phyloP scores from a whole-genome alignment of 2,113 vertebrate genomes.

The Cisticola juncidis region DNA sequence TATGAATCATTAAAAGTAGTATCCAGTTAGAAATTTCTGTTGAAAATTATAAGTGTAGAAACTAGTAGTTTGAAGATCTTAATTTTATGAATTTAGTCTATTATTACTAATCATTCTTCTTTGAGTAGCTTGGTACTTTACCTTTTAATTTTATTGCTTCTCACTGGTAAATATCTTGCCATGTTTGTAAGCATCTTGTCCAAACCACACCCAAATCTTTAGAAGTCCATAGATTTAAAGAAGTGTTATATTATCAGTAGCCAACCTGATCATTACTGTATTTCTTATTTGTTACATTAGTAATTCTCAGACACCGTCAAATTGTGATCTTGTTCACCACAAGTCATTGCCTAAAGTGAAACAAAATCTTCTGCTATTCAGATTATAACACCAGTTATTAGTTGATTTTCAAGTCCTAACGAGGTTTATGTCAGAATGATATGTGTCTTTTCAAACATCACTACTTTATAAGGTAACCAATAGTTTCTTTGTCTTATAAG shows the following conservation, averaged over 20 bases:
- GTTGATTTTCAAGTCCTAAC: background rate
- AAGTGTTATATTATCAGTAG: background rate
- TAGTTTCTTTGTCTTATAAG: background rate
- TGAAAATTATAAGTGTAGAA: background rate
- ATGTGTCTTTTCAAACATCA: background rate
- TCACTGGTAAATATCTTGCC: background rate
- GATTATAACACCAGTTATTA: background rate
- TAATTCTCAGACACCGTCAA: background rate
- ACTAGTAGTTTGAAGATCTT: background rate
- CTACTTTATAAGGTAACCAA: background rate
- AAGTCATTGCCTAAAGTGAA: background rate
- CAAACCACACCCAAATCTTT: background rate
- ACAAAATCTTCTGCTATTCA: background rate
- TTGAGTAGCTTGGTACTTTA: accelerated
- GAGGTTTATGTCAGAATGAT: background rate
- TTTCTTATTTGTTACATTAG: background rate
- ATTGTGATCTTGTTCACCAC: background rate
- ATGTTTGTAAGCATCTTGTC: background rate
- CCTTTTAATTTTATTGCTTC: background rate
- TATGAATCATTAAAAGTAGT: background rate
- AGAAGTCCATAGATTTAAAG: background rate
- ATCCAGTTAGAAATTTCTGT: background rate
- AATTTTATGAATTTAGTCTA: background rate
- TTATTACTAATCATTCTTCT: background rate
- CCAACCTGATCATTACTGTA: background rate